A percentile compares a stretch with the other conserved stretches of the same genome.
Conservation (phyloP, 2,113 vertebrate genomes). For the Muscicapa adusta region DNA sequence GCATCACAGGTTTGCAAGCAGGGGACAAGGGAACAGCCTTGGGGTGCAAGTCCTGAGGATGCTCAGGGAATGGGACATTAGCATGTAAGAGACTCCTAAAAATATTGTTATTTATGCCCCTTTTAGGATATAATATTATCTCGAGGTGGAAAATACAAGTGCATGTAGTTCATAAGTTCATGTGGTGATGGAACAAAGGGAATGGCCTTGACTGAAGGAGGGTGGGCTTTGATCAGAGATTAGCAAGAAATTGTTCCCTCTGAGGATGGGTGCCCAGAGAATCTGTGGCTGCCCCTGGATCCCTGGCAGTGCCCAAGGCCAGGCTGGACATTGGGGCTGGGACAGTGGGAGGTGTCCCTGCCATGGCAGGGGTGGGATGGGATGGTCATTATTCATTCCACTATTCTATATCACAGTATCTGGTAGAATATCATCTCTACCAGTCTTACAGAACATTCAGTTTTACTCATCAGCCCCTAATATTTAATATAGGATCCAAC, state of each 20-base stretch:
- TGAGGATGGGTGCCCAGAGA: neutral
- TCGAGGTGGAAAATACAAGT: too few species aligned
- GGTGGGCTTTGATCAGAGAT: neutral
- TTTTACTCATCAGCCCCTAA: neutral
- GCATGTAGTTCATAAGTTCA: too few species aligned
- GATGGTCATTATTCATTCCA: too few species aligned
- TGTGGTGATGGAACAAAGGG: neutral
- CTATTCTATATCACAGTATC: neutral
- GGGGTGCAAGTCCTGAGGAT: neutral
- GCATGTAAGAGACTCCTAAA: neutral
- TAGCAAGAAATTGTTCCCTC: neutral
- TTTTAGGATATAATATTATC: neutral
- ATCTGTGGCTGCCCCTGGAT: neutral
- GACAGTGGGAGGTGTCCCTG: neutral
- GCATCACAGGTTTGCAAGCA: fast-evolving
- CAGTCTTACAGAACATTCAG: neutral
- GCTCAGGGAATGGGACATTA: neutral
- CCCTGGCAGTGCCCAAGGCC: neutral
- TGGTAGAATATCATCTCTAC: neutral
- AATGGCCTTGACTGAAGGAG: neutral
- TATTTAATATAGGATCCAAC: neutral
- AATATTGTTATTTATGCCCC: neutral
- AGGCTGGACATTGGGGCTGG: neutral
- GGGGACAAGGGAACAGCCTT: neutral
- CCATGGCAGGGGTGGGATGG: fast-evolving